These are phyloP conservation scores for Zaprionus taronus DNA, from an alignment of 1,140 invertebrate genomes.

Conservation along the genomic window DNA sequence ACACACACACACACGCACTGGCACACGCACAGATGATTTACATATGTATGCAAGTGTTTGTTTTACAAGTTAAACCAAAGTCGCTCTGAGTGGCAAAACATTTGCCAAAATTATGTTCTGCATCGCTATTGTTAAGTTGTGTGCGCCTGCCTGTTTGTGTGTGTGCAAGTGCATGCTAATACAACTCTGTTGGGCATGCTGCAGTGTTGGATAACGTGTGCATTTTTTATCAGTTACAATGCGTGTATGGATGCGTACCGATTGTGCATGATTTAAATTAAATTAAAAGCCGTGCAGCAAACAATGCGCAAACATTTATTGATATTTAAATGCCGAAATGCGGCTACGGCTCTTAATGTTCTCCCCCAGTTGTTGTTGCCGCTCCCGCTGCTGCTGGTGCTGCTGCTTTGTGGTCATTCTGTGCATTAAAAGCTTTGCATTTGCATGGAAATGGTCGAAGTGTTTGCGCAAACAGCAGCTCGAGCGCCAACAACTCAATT, in stretches of 20 bases:
- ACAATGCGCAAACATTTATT: conserved; percentile 73
- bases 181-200: not conserved
- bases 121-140: conserved; percentile 23
- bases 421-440: conserved; percentile 82
- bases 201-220: conserved; percentile 58
- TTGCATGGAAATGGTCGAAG: conserved; percentile 58
- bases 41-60: conserved; percentile 46
- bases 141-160: conserved; percentile 10
- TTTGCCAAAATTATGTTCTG: conserved; percentile 59
- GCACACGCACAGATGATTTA: not conserved
- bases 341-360: conserved; percentile 14
- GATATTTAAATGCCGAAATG: conserved; percentile 73
- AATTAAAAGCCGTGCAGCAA: conserved; percentile 75
- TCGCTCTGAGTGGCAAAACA: conserved; percentile 73
- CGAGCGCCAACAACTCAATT: conserved; percentile 69
- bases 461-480: conserved; percentile 70
- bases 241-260: conserved; percentile 4
- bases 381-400: conserved; percentile 20
- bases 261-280: conserved; percentile 73
- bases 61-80: conserved; percentile 65
- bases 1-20: not conserved
- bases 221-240: conserved; percentile 51
- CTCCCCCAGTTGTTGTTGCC: conserved; percentile 9
- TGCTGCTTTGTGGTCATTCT: conserved; percentile 54
- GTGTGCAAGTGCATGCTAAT: not conserved